Percentiles rank a stretch among this genome's conserved stretches.
Evolutionary conservation across 2,113 vertebrate species (phyloP).

Genomic region (Muntiacus muntjak): DNA sequence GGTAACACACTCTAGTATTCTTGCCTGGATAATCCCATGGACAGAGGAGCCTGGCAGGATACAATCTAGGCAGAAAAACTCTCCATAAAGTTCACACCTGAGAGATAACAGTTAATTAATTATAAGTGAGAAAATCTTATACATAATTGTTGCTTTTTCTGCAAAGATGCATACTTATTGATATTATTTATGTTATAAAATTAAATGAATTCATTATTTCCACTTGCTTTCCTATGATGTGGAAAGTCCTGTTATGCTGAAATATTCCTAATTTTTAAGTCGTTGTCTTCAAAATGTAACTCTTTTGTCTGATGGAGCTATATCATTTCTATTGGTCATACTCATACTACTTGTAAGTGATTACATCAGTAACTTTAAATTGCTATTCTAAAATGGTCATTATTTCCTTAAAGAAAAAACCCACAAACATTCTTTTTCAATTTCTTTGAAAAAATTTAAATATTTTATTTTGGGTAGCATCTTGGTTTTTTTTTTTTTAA

Average conservation of each 20-base stretch:
- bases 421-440: not conserved
- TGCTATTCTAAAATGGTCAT: not conserved
- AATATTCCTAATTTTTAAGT: not conserved
- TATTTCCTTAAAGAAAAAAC: not conserved
- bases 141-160: not conserved
- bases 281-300: not conserved
- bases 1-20: not conserved
- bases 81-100: not conserved
- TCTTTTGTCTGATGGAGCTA: not conserved
- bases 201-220: not conserved
- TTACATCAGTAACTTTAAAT: conserved; percentile 7
- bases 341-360: too few species aligned
- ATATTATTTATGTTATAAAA: not conserved
- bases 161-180: not conserved
- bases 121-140: not conserved
- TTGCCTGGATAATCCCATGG: not conserved
- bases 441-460: not conserved
- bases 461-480: not conserved
- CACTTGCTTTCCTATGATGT: not conserved
- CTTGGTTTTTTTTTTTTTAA: not conserved
- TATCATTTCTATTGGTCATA: not conserved
- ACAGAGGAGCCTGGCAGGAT: not conserved
- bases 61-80: not conserved
- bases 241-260: not conserved
- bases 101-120: not conserved